Base-by-base conservation (phyloP, 2,113 vertebrate species). In the Pipa parva region DNA sequence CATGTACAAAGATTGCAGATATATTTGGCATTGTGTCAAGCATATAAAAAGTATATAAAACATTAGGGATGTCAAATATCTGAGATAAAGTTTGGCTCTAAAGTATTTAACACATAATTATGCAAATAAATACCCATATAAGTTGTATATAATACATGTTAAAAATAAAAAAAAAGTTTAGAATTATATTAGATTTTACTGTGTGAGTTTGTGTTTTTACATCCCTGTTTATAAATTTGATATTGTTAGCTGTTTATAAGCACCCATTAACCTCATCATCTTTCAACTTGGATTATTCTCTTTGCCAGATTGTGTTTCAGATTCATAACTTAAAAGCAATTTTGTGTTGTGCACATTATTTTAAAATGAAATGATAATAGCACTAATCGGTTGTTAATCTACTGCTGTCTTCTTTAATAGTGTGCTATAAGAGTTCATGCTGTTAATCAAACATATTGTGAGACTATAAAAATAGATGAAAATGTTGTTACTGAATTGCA, bases 381-480 rank as follows among this genome's bases (percentile, higher is more conserved):
- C 1, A 10, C 67, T 71, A 69, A 69, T 63, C 51, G 33, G 62
- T 13, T 31, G 11, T 15, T 71, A 67, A 4, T 4, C n/a, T 73
- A 63, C 37, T 73, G 42, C 13, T 65, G 24, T n/a, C 25, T 59
- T 37, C 26, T 27, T 67, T 52, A 71, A 62, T 77, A 50, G 22
- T 0, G 0, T 24, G 7, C 54, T 69, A 1, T 64, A 50, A 10
- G 36, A 26, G 31, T 75, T 7, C 29, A 29, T 73, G 45, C 17
- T 50, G 21, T 57, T 55, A 54, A 65, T 22, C 58, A 50, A 48
- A 12, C 15, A 62, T 54, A 22, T 49, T 46, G 26, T 42, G 59
- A 48, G 46, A 0, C 7, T 60, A 75, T 73, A 36, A 63, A 77
- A 74, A 18, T n/a, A 59, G 51, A 71, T 66, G 63, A 52, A 1